These are phyloP conservation scores for Drosophila melanogaster DNA, from an alignment of 1,140 invertebrate species.

Conservation along the genomic window DNA sequence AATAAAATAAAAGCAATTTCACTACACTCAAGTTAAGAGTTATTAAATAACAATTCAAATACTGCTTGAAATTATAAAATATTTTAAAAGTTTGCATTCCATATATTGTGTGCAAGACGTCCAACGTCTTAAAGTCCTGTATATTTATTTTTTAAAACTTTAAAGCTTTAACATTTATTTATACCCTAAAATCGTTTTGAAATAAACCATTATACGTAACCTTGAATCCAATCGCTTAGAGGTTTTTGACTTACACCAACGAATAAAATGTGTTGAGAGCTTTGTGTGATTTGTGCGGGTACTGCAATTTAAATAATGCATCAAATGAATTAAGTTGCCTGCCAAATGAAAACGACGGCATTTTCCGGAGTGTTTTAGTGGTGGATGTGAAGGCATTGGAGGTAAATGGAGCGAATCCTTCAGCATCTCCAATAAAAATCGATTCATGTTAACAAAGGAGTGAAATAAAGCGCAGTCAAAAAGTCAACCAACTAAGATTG, in stretches of 20 bases:
- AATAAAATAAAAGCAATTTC: neutral
- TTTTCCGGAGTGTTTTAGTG: slow-evolving; percentile 1
- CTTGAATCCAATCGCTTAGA: slow-evolving; percentile 49
- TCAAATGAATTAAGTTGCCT: slow-evolving; percentile 67
- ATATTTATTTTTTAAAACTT: no score
- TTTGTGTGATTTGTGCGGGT: slow-evolving; percentile 40
- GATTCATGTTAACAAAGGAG: slow-evolving; percentile 67
- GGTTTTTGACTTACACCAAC: slow-evolving; percentile 8
- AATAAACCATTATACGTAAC: neutral
- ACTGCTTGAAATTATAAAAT: neutral
- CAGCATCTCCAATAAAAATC: slow-evolving; percentile 58
- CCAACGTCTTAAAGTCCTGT: no score
- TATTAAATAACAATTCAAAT: neutral
- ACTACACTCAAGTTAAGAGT: no score
- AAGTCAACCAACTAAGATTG: slow-evolving; percentile 51
- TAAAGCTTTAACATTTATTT: neutral
- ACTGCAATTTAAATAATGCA: slow-evolving; percentile 74
- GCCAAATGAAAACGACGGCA: slow-evolving; percentile 45
- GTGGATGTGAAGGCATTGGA: slow-evolving; percentile 44
- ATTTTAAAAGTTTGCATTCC: neutral
- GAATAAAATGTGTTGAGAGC: slow-evolving; percentile 37
- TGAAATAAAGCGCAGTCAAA: slow-evolving; percentile 62
- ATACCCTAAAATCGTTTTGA: neutral
- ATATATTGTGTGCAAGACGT: no score
- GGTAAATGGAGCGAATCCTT: slow-evolving; percentile 66